phyloP scores from a whole-genome alignment of 2,797 vertebrate genomes.

The Pristis pectinata region DNA sequence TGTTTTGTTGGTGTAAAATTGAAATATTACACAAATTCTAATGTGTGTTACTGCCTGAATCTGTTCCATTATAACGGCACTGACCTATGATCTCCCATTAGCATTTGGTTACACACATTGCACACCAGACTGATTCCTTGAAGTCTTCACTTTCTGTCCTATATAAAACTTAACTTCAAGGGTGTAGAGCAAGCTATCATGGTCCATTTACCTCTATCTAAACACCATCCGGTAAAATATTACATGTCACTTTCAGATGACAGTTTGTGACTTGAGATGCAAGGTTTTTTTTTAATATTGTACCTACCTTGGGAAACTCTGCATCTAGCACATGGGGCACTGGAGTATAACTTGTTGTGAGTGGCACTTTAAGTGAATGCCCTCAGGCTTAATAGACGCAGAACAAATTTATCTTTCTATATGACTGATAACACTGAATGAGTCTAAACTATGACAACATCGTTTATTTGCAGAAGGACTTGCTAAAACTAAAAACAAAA shows the following conservation, averaged over 20 bases:
- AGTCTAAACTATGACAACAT: slow-evolving; percentile 22
- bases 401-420: slow-evolving; percentile 31
- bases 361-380: slow-evolving; percentile 24
- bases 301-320: slow-evolving; percentile 25
- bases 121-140: neutral
- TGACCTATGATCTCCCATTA: neutral
- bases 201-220: slow-evolving; percentile 10
- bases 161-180: slow-evolving; percentile 25
- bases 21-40: neutral
- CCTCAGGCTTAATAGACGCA: neutral
- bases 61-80: neutral
- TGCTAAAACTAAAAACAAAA: slow-evolving; percentile 3
- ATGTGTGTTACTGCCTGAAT: neutral
- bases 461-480: slow-evolving; percentile 27
- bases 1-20: neutral
- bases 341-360: neutral
- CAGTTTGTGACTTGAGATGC: slow-evolving; percentile 22
- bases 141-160: neutral
- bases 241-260: slow-evolving; percentile 33
- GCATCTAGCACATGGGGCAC: neutral
- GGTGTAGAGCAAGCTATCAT: neutral
- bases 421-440: slow-evolving; percentile 23
- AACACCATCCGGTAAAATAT: slow-evolving; percentile 16
- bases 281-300: slow-evolving; percentile 29
- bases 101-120: neutral